Conservation (phyloP, 2,113 vertebrate species). For the Pachycephala philippinensis region DNA sequence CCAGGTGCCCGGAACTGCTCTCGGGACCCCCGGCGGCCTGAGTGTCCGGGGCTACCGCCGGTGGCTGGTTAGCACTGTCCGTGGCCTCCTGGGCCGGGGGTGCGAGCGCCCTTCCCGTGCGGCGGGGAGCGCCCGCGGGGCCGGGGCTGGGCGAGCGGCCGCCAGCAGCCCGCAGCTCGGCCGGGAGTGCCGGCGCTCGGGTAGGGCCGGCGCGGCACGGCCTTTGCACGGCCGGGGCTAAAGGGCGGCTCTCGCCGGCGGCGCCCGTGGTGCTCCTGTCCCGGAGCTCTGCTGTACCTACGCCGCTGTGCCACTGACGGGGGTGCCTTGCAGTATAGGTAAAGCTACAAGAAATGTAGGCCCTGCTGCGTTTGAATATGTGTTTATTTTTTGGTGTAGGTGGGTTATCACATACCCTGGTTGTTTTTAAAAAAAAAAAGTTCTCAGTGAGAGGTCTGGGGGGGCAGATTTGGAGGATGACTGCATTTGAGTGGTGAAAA, state of each 20-base stretch:
- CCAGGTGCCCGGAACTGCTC: neutral
- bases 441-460: neutral
- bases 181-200: neutral
- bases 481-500: neutral
- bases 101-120: neutral
- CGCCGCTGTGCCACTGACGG: rapidly evolving
- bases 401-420: rapidly evolving
- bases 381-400: neutral
- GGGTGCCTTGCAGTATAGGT: rapidly evolving
- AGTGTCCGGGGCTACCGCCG: neutral
- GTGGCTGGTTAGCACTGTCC: neutral
- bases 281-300: rapidly evolving
- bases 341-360: neutral
- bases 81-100: neutral
- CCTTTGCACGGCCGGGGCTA: neutral
- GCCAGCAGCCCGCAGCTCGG: neutral
- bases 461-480: neutral
- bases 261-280: neutral
- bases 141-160: neutral
- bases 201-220: neutral
- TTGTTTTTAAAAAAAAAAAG: neutral
- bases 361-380: neutral
- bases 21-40: too few species aligned
- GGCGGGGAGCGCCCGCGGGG: neutral
- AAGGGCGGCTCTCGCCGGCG: neutral